Evolutionary conservation across 2,888 invertebrate genomes (phyloP), one percentile per base, ranked within the genome.

Genomic region (Phymatocera aterrima): DNA sequence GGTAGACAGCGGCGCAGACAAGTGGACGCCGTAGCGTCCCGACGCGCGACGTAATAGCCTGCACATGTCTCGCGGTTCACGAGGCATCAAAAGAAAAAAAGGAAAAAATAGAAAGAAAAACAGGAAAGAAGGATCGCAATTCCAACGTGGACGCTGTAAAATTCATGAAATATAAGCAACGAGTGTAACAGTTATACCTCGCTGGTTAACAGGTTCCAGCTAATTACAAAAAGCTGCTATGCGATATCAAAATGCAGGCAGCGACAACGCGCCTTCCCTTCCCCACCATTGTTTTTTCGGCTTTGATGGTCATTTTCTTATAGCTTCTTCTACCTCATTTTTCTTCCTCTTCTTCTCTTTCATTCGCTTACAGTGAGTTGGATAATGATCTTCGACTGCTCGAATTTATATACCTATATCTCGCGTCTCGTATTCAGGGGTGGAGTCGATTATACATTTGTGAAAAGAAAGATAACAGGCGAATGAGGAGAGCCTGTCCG

Each of bases 21-120:
- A 75, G 74, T 75, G 40, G 74, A 57, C 57, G 74, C 57, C 57
- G 24, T 10, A 34, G 57, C 46, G 51, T 72, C 72, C 51, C 51
- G 72, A 72, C 8, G 72, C 72, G n/a, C 31, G 18, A 18, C 28
- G 18, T 72, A 24, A 8, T 31, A 3, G 72, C 51, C n/a, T 34
- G 68, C 3, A 24, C 37, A 68, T 21, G 51, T 72, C 51, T 54
- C 54, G 1, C 37, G 18, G 46, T 70, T 31, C 70, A 18, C 18
- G 48, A 10, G 6, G 34, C 2, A 21, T 3, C 18, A 12, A 40
- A 24, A 31, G 65, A 70, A 51, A 70, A 70, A 70, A 70, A 40
- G 15, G 18, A 57, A 28, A 8, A 57, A 57, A 57, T 8, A 8
- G 8, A 12, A 18, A 48, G n/a, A 48, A 48, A 51, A 51, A 51